Conservation (phyloP, 1,140 invertebrate genomes). For the Dendrolimus punctatus region DNA sequence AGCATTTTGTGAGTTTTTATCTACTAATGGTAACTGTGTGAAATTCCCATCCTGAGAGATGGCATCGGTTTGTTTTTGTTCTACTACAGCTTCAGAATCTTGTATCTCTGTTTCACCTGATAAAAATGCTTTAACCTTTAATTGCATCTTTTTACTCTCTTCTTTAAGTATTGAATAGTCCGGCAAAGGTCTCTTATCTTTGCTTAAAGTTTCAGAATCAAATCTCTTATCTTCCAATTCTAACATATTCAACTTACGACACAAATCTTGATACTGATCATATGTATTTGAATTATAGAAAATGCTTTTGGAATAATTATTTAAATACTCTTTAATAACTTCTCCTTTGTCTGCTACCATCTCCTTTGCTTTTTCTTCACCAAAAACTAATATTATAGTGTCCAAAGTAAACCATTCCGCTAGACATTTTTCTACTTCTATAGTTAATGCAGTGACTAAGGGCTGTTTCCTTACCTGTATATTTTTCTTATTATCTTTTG, state of each 20-base stretch:
- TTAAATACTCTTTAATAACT: conserved; percentile 69
- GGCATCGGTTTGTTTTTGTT: conserved; percentile 21
- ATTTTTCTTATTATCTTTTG: conserved; percentile 21
- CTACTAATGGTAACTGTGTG: conserved; percentile 70
- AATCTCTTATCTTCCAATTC: conserved; percentile 71
- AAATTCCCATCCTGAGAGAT: conserved; percentile 23
- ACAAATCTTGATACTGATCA: conserved; percentile 72
- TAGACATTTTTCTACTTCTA: conserved; percentile 71
- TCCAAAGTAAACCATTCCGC: conserved; percentile 76
- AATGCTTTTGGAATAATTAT: conserved; percentile 57
- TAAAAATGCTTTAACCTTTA: conserved; percentile 74
- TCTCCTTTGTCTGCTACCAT: conserved; percentile 71
- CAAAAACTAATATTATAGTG: conserved; percentile 71
- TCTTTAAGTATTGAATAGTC: conserved; percentile 73
- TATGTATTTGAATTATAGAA: conserved; percentile 58
- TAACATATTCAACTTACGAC: conserved; percentile 70
- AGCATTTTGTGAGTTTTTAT: conserved; percentile 72
- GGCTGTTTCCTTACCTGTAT: conserved; percentile 33
- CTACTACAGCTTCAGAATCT: conserved; percentile 29
- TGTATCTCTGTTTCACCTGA: conserved; percentile 53
- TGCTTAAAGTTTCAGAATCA: conserved; percentile 49
- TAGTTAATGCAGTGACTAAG: conserved; percentile 40
- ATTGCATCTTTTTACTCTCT: conserved; percentile 70
- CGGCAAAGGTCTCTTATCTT: conserved; percentile 71
- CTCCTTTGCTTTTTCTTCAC: conserved; percentile 72